Percentiles rank a stretch among this genome's conserved stretches.
These are phyloP conservation scores for Linnaemya tessellans DNA, from an alignment of 2,888 invertebrate species.

Conservation along the genomic window DNA sequence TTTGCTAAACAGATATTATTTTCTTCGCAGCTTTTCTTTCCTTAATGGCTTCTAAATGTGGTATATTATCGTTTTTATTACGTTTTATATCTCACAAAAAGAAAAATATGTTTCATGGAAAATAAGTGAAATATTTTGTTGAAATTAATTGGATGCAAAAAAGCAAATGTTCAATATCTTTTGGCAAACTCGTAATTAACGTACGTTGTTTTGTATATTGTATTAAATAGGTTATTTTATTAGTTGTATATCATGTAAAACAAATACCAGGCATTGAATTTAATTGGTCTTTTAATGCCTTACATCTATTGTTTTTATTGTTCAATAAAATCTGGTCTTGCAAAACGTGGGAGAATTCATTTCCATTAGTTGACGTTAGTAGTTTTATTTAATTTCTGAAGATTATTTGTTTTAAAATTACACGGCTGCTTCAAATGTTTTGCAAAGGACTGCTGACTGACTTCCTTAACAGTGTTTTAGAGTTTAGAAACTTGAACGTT, in stretches of 20 bases:
- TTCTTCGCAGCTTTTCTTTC: slow-evolving; percentile 14
- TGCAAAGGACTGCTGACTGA: no score
- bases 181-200: slow-evolving; percentile 58
- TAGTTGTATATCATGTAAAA: not conserved
- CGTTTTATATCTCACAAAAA: slow-evolving; percentile 28
- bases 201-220: not conserved
- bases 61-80: slow-evolving; percentile 59
- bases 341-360: no score
- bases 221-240: not conserved
- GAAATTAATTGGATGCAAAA: not conserved
- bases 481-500: no score
- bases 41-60: slow-evolving; percentile 22
- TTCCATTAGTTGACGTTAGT: no score
- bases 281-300: not conserved
- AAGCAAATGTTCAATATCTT: slow-evolving; percentile 55
- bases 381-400: no score
- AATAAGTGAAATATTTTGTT: slow-evolving; percentile 19
- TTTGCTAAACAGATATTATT: slow-evolving; percentile 5
- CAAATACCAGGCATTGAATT: not conserved
- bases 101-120: not conserved
- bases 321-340: no score
- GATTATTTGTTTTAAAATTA: no score
- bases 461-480: no score
- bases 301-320: no score
- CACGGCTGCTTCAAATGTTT: no score